phyloP scores from a whole-genome alignment of 2,113 vertebrate genomes.

The Amphiprion ocellaris region DNA sequence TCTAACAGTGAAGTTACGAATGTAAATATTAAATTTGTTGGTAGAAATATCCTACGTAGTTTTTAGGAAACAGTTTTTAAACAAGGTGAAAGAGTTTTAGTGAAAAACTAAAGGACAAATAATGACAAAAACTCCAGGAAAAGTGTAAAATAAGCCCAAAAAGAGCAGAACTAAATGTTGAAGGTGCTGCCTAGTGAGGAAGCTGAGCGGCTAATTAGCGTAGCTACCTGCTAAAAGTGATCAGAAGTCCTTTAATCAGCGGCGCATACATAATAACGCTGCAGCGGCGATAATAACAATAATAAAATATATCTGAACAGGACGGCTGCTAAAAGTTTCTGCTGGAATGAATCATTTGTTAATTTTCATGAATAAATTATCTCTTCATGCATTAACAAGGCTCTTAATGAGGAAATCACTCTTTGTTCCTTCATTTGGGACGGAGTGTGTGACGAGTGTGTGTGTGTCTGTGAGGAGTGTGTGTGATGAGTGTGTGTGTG shows the following conservation, averaged over 20 bases:
- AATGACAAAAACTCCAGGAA: too few relatives aligned
- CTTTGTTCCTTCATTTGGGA: constrained; percentile 67
- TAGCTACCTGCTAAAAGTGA: constrained; percentile 68
- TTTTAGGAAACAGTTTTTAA: neutral
- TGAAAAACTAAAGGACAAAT: neutral
- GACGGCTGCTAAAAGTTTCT: constrained; percentile 63
- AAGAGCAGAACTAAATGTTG: neutral
- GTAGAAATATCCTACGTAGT: neutral
- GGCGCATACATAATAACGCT: constrained; percentile 55
- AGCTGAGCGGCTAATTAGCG: constrained; percentile 58
- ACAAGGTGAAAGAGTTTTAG: constrained; percentile 15
- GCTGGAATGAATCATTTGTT: constrained; percentile 77
- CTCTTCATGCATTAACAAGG: constrained; percentile 81
- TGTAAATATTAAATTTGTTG: too few relatives aligned
- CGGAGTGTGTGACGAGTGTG: constrained; percentile 23
- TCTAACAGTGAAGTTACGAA: too few relatives aligned
- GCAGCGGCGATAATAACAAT: constrained; percentile 65
- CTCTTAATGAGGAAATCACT: constrained; percentile 81
- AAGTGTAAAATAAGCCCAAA: neutral
- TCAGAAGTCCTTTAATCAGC: constrained; percentile 74
- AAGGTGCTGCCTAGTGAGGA: constrained; percentile 44
- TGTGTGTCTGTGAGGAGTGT: constrained; percentile 12
- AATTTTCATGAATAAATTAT: constrained; percentile 84
- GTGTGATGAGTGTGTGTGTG: constrained; percentile 39
- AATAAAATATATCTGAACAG: constrained; percentile 67